Base-by-base conservation (phyloP, 2,888 invertebrate genomes). In the Rhogogaster chlorosoma region DNA sequence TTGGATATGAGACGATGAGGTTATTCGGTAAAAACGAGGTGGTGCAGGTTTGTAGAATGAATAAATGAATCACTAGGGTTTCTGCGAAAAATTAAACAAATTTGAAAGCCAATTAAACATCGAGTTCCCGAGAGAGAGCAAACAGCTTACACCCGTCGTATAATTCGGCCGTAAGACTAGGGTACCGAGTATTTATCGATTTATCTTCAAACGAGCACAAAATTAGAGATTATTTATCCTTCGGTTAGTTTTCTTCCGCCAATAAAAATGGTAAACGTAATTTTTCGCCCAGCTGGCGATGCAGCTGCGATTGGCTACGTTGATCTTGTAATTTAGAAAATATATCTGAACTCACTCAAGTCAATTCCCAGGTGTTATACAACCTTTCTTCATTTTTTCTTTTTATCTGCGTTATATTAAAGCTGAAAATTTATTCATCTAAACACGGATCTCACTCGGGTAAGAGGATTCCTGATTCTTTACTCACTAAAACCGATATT, bases 171-270 rank as follows among this genome's bases (percentile, higher is more conserved):
- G 49, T 2, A n/a, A n/a, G 7, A 38, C 3, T n/a, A 75, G 38
- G 22, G 75, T 75, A 75, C 75, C 75, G 78, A 78, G 78, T 78
- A 78, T 78, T 78, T 78, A 78, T 78, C 53, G 78, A 78, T 78
- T 53, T 78, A 78, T 78, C 78, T 29, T 53, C 61, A 26, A n/a
- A n/a, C 26, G 26, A 61, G 26, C 61, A 70, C 15, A 45, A 75
- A 38, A 22, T 45, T 75, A 12, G 4, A 32, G 78, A 78, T 78
- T 78, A 78, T 78, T 78, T 78, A 45, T 29, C 0, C 53, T 53
- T 22, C n/a, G 18, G 9, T 53, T 45, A 12, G 45, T 45, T 53
- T 57, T 53, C 3, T 78, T 78, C 57, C 32, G 32, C 57, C 22
- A 80, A 80, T 61, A 36, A 61, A 53, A 57, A 80, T 57, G 80